A percentile compares a stretch with the other conserved stretches of the same genome.
These are phyloP conservation scores for Pinna nobilis DNA, from an alignment of 1,140 invertebrate species.

Conservation along the genomic window DNA sequence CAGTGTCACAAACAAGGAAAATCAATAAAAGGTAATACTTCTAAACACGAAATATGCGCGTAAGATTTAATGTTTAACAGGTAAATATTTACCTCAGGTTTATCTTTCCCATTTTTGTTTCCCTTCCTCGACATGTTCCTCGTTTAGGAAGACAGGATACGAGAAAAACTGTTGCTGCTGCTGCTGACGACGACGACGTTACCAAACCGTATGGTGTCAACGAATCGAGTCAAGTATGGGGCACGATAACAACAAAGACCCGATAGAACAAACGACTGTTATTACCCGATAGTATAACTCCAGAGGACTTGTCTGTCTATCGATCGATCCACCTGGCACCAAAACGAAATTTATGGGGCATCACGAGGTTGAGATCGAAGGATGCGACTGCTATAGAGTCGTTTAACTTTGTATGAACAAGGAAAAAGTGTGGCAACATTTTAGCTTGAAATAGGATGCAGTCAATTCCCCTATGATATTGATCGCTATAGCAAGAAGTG, in stretches of 20 bases:
- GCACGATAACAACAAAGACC: slow-evolving; percentile 24
- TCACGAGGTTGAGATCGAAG: slow-evolving; percentile 26
- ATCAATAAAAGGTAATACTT: slow-evolving; percentile 33
- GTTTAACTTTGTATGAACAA: not conserved
- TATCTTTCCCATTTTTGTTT: slow-evolving; percentile 22
- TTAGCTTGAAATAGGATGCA: slow-evolving; percentile 3
- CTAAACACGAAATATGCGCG: slow-evolving; percentile 1
- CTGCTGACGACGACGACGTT: not conserved
- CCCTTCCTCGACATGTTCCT: slow-evolving; percentile 29
- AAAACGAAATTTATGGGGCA: slow-evolving; percentile 40
- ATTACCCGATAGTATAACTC: slow-evolving; percentile 27
- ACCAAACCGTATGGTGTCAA: slow-evolving; percentile 6
- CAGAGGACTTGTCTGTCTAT: slow-evolving; percentile 33
- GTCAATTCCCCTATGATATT: slow-evolving; percentile 20
- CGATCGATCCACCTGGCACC: slow-evolving; percentile 42
- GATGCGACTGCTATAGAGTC: slow-evolving; percentile 1
- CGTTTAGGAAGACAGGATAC: not conserved
- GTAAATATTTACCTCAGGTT: slow-evolving; percentile 30
- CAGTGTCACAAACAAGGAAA: slow-evolving; percentile 20
- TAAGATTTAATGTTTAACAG: slow-evolving; percentile 6
- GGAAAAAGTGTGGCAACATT: slow-evolving; percentile 12
- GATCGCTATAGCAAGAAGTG: slow-evolving; percentile 15
- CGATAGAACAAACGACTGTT: slow-evolving; percentile 12
- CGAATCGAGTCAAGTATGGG: slow-evolving; percentile 22
- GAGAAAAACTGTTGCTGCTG: not conserved